Evolutionary conservation across 1,140 invertebrate genomes (phyloP).

Genomic region (Acromyrmex heyeri): DNA sequence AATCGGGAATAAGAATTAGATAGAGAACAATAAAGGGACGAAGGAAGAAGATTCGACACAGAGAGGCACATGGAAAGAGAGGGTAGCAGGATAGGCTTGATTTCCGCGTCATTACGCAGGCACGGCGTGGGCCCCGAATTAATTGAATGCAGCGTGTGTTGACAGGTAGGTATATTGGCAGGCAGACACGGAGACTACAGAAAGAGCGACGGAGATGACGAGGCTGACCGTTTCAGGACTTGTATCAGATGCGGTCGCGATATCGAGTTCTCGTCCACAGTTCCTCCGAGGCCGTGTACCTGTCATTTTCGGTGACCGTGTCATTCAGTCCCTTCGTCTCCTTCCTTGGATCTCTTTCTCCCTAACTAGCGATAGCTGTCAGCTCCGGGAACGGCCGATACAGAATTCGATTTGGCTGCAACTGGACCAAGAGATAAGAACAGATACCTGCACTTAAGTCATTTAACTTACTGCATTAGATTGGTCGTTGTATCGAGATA

Average conservation of each 20-base stretch:
- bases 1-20: not conserved
- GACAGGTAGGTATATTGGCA: slow-evolving; percentile 86
- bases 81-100: slow-evolving; percentile 73
- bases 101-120: slow-evolving; percentile 85
- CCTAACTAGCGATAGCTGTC: slow-evolving; percentile 67
- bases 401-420: slow-evolving; percentile 59
- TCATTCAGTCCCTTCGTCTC: slow-evolving; percentile 78
- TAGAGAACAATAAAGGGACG: not conserved
- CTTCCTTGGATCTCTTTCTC: slow-evolving; percentile 72
- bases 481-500: not conserved
- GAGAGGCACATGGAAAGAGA: slow-evolving; percentile 39
- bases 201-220: slow-evolving; percentile 62
- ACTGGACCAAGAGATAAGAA: slow-evolving; percentile 70
- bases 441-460: slow-evolving; percentile 70
- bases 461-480: slow-evolving; percentile 45
- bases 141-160: slow-evolving; percentile 87
- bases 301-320: slow-evolving; percentile 86
- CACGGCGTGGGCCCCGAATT: slow-evolving; percentile 80
- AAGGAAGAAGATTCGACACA: slow-evolving; percentile 16
- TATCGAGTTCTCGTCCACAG: slow-evolving; percentile 80
- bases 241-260: slow-evolving; percentile 86
- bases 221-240: slow-evolving; percentile 80
- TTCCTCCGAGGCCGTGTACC: slow-evolving; percentile 84
- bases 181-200: slow-evolving; percentile 75
- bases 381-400: slow-evolving; percentile 66